Conservation (phyloP, 2,888 invertebrate genomes). For the Scaptomyza polygonia region DNA sequence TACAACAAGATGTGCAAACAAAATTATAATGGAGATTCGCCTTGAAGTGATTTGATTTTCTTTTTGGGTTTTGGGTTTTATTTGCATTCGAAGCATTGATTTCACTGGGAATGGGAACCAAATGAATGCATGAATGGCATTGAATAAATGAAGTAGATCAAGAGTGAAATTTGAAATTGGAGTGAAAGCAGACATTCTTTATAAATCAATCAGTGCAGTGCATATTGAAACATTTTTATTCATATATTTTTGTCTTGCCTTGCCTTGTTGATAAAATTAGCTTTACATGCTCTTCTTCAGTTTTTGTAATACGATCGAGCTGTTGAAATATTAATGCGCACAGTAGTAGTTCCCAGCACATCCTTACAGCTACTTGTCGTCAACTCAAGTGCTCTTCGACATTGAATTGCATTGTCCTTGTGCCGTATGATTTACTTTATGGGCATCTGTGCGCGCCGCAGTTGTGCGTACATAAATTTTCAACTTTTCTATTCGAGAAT, state of each 20-base stretch:
- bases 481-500: constrained; percentile 22
- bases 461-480: constrained; percentile 71
- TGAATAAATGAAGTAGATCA: constrained; percentile 26
- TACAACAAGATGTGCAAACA: constrained; percentile 63
- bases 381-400: constrained; percentile 67
- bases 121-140: constrained; percentile 12
- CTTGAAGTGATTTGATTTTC: constrained; percentile 17
- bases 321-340: constrained; percentile 24
- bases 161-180: constrained; percentile 58
- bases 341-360: constrained; percentile 29
- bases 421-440: constrained; percentile 31
- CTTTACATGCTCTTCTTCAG: constrained; percentile 36
- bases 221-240: constrained; percentile 43
- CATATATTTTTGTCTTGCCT: constrained; percentile 8
- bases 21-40: constrained; percentile 23
- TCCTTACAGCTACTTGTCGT: constrained; percentile 68
- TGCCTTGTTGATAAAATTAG: constrained; percentile 50
- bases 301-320: constrained; percentile 62
- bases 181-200: constrained; percentile 41
- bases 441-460: constrained; percentile 67
- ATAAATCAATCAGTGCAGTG: constrained; percentile 73
- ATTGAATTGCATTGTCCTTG: constrained; percentile 5
- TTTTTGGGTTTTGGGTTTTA: constrained; percentile 34
- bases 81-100: constrained; percentile 73
- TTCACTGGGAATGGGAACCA: constrained; percentile 64